Conservation (phyloP, 1,140 invertebrate species). For the Nebria ingens region DNA sequence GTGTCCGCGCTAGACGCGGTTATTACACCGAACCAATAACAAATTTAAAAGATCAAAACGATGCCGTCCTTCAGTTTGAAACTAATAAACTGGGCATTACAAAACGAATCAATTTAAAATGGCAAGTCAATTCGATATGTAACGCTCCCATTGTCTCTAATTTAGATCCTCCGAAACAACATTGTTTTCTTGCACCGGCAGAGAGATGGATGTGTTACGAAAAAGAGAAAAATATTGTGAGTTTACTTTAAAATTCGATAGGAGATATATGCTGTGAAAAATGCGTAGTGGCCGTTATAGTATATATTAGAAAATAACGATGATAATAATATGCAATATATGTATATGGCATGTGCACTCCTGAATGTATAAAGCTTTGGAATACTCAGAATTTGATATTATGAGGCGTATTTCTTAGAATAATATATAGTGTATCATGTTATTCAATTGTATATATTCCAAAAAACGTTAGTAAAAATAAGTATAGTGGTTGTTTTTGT, state of each 20-base stretch:
- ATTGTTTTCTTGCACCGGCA: conserved; percentile 38
- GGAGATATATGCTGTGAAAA: background rate
- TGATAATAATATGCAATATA: too few relatives aligned
- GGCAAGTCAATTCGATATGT: conserved; percentile 33
- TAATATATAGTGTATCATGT: too few relatives aligned
- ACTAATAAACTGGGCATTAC: conserved; percentile 34
- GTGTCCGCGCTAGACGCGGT: conserved; percentile 24
- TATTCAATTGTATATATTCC: background rate
- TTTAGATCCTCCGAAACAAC: conserved; percentile 31
- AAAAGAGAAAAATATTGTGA: conserved; percentile 46
- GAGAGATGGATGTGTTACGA: conserved; percentile 47
- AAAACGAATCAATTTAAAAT: conserved; percentile 27
- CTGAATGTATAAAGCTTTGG: too few relatives aligned
- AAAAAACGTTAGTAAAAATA: too few relatives aligned
- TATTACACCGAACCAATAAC: conserved; percentile 43
- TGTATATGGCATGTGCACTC: too few relatives aligned
- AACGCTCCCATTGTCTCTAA: conserved; percentile 38
- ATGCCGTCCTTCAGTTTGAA: conserved; percentile 27
- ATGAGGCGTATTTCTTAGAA: too few relatives aligned
- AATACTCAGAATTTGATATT: too few relatives aligned
- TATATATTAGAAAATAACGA: too few relatives aligned
- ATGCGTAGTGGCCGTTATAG: too few relatives aligned
- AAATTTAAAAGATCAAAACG: conserved; percentile 31
- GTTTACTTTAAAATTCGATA: conserved; percentile 15
- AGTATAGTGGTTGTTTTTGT: too few relatives aligned